Base-by-base conservation (phyloP, 1,140 invertebrate species). In the Conus ventricosus region DNA sequence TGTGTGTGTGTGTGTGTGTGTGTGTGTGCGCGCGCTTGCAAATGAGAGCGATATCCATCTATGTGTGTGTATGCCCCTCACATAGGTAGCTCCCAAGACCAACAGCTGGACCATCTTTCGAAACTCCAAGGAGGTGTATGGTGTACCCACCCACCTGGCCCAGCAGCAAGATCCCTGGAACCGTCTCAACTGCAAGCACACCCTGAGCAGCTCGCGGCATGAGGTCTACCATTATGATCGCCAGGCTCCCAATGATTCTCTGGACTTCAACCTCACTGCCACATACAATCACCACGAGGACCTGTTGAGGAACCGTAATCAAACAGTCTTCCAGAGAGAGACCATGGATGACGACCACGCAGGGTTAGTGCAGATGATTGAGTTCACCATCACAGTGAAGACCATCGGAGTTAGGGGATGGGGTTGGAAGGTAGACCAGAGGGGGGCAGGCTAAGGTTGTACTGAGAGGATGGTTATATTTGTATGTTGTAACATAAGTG, bases 221-320 rank as follows among this genome's bases (percentile, higher is more conserved):
- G 93, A 95, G 87, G 92, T 93, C 15, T 94, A 92, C 75, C 92
- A 94, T 87, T 90, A 90, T 88, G 95, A 95, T 84, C 93, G 95
- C 15, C 87, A 92, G 84, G 94, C 94, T 23, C 95, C 95, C 71
- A 91, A 90, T 27, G 95, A 95, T 90, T 93, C 91, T 83, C 89
- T 95, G 25, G 95, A 95, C 88, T 95, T 95, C 92, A 88, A 95
- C 63, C 88, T 95, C 7, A 95, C 95, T 89, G 91, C 95, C 25
- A 87, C 93, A 85, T 95, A 95, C 89, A 89, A 95, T 88, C 95
- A 95, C n/a, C 94, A 95, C 89, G 91, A 91, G 27, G 94, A 94
- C 67, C 92, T 95, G 27, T 90, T 95, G 0, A 94, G 90, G 60
- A 92, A 92, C 60, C 94, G 91, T 88, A 92, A 94, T 90, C 92